Conservation (phyloP, 2,888 invertebrate genomes). For the Xylota segnis region DNA sequence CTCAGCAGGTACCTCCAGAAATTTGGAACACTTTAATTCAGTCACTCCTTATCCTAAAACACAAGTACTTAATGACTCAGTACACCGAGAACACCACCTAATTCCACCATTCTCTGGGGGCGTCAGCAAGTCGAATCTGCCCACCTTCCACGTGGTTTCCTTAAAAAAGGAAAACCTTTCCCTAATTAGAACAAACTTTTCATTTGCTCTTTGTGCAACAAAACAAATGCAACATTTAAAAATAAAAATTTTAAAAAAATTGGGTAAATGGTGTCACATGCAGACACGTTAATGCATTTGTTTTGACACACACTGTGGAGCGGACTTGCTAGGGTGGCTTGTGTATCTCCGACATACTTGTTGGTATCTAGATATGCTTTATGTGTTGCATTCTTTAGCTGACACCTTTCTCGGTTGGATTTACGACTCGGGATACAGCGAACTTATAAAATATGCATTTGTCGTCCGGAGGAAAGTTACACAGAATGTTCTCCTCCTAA, state of each 20-base stretch:
- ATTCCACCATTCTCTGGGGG: too few relatives aligned
- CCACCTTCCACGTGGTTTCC: neutral
- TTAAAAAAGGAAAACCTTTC: neutral
- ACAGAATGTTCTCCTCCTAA: conserved; percentile 10
- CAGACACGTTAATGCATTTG: conserved; percentile 34
- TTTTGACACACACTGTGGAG: conserved; percentile 13
- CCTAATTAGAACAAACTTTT: conserved; percentile 3
- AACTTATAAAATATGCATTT: conserved; percentile 24
- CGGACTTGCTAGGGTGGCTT: conserved; percentile 15
- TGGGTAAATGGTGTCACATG: conserved; percentile 32
- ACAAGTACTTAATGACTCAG: too few relatives aligned
- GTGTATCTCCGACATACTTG: neutral
- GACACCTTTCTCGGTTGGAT: neutral
- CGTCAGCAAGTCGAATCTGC: neutral
- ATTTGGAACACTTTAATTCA: too few relatives aligned
- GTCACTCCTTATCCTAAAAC: too few relatives aligned
- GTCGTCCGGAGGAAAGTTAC: conserved; percentile 20
- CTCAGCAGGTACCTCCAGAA: too few relatives aligned
- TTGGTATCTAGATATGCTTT: neutral
- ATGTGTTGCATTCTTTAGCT: neutral
- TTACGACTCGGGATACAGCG: neutral
- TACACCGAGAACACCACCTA: too few relatives aligned
- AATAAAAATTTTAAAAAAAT: neutral
- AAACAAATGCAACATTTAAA: conserved; percentile 13
- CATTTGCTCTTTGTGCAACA: neutral